These are phyloP conservation scores for Ardeotis arabs DNA, from an alignment of 2,113 vertebrate species.

Conservation along the genomic window DNA sequence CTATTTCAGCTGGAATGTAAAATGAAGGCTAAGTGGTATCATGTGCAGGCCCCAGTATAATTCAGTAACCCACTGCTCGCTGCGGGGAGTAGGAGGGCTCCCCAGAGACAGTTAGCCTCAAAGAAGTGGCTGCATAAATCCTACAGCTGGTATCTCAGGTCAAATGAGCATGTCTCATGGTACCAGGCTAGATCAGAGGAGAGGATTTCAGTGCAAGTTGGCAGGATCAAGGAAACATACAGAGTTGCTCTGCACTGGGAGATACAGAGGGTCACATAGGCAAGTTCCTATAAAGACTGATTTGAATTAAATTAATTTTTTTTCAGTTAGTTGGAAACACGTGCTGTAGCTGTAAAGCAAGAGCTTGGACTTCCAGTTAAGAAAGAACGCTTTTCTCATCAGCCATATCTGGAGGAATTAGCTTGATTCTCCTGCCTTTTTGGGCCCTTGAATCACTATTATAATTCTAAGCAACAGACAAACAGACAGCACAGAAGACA, in stretches of 20 bases:
- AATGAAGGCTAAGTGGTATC: neutral
- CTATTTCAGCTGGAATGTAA: neutral
- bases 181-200: neutral
- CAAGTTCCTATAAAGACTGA: neutral
- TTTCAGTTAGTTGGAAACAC: neutral
- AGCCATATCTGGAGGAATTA: neutral
- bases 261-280: neutral
- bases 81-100: neutral
- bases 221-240: neutral
- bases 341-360: neutral
- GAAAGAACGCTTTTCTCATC: neutral
- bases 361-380: neutral
- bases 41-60: fast-evolving
- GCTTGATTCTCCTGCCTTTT: neutral
- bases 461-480: neutral
- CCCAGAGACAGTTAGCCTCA: neutral
- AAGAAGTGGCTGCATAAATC: neutral
- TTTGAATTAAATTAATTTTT: neutral
- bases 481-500: neutral
- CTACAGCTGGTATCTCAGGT: neutral
- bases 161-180: neutral
- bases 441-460: neutral
- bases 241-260: neutral
- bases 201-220: neutral
- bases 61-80: neutral